Percentiles rank a stretch among this genome's conserved stretches.
These are phyloP conservation scores for Ramazzottius varieornatus DNA, from an alignment of 2,888 invertebrate species.

Conservation along the genomic window DNA sequence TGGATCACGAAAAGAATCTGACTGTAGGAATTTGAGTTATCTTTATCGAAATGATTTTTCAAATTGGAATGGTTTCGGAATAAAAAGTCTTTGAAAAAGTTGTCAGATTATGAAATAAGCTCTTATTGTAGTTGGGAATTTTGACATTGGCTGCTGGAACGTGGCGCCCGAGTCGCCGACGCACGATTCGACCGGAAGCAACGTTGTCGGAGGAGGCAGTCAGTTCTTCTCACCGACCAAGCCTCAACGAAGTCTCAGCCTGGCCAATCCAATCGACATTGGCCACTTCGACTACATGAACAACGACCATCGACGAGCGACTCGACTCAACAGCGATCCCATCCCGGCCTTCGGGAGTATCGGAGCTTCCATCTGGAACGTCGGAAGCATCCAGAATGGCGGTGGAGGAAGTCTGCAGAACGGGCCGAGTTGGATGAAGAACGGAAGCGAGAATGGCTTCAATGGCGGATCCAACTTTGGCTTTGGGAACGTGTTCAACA, in stretches of 20 bases:
- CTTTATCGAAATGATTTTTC: no score
- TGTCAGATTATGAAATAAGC: no score
- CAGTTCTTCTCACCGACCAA: background rate
- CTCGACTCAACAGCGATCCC: background rate
- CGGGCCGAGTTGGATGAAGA: no score
- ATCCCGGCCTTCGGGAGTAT: background rate
- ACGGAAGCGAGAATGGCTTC: background rate
- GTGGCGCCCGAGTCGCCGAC: background rate
- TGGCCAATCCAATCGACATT: background rate
- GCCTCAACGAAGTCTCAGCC: background rate
- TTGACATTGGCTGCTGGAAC: constrained; percentile 2
- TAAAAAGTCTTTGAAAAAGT: no score
- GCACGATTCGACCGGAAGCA: background rate
- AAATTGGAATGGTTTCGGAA: no score
- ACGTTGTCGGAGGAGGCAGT: background rate
- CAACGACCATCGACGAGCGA: background rate
- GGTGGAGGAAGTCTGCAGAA: no score
- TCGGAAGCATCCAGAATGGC: no score
- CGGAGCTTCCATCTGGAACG: background rate
- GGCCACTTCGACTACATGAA: background rate
- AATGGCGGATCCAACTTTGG: no score
- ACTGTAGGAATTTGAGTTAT: background rate
- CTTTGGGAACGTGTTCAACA: no score
- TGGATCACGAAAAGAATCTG: background rate
- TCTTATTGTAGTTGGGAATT: background rate